Base-by-base conservation (phyloP, 2,888 invertebrate genomes). In the Eugnorisma glareosa region DNA sequence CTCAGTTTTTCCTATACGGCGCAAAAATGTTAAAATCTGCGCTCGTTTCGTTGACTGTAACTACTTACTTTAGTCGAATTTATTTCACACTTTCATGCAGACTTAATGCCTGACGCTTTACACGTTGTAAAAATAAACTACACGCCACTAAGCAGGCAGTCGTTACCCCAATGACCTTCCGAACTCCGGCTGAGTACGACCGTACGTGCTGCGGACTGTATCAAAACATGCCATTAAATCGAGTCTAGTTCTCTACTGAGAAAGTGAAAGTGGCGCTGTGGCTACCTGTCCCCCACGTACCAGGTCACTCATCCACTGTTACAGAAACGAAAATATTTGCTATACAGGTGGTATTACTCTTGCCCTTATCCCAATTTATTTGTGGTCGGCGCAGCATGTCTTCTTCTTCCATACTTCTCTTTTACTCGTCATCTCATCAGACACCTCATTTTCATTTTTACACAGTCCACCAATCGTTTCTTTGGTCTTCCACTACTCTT, bases 151-250 rank as follows among this genome's bases (percentile, higher is more conserved):
- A 51, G 13, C 37, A 13, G 1, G 28, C 67, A 63, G 79, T 68
- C 82, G 82, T 82, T 83, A 71, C 31, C 74, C 74, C 74, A 64
- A 64, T 82, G 73, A 82, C 81, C 81, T 83, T 68, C 51, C 70
- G 83, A 82, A 64, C 79, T 74, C 21, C n/a, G 40, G 4, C 75
- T 45, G 64, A 71, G 75, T 70, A n/a, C 40, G n/a, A 64, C 15
- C 40, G n/a, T 64, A 77, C 78, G 78, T 69, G 43, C 57, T 48
- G 28, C 43, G 48, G 69, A 83, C 73, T 85, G 54, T 85, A 85
- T 70, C 85, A 75, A 76, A 85, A 82, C 72, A 76, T 63, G 43
- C 35, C 48, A 79, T 70, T 80, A 76, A n/a, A 66, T 74, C 43
- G 28, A 66, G 64, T 70, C 67, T 73, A 77, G 48, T 78, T 78